Conservation (phyloP, 2,888 invertebrate species). For the Thecocarcelia acutangulata region DNA sequence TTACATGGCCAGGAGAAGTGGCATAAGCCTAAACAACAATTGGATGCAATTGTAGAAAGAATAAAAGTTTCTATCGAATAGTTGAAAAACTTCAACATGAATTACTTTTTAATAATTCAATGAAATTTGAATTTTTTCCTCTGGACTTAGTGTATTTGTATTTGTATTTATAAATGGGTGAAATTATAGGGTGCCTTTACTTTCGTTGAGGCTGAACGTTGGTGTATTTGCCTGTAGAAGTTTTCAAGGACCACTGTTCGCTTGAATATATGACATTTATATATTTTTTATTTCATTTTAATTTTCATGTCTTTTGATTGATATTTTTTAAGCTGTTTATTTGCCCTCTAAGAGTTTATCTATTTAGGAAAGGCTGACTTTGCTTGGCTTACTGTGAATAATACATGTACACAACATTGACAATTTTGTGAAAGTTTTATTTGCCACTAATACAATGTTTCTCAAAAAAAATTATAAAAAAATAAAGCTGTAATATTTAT, state of each 20-base stretch:
- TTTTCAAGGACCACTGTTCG: conserved; percentile 19
- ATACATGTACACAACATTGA: conserved; percentile 45
- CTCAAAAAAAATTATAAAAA: no score
- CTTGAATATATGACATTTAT: conserved; percentile 57
- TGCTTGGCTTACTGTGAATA: not conserved
- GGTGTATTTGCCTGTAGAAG: not conserved
- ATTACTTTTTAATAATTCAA: no score
- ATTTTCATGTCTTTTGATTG: conserved; percentile 48
- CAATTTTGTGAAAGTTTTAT: conserved; percentile 43
- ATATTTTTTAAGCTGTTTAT: not conserved
- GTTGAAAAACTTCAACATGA: no score
- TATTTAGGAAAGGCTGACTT: conserved; percentile 1
- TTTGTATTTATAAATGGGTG: no score
- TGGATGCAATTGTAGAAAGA: not conserved
- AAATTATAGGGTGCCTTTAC: not conserved
- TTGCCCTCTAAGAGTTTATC: conserved; percentile 4
- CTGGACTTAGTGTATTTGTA: no score
- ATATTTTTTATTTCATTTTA: conserved; percentile 54
- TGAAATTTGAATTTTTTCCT: no score
- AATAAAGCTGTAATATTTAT: no score
- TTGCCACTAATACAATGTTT: no score
- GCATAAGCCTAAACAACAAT: not conserved
- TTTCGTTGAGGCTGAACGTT: not conserved
- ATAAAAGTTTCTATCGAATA: no score
- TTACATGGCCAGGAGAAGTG: not conserved